phyloP scores from a whole-genome alignment of 2,797 vertebrate genomes.

The Myotis vivesi region DNA sequence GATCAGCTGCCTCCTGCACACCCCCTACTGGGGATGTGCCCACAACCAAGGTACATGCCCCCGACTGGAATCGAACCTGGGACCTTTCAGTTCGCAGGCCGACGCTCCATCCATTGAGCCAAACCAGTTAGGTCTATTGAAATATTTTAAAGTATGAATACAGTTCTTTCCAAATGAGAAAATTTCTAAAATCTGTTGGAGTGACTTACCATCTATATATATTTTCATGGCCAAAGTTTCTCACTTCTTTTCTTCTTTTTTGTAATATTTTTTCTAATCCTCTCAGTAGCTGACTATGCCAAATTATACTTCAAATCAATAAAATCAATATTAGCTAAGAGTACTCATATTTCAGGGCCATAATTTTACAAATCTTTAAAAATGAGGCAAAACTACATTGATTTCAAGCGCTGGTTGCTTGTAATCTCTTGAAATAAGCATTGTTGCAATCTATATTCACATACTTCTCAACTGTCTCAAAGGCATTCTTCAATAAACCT shows the following conservation, averaged over 20 bases:
- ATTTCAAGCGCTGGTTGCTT: neutral
- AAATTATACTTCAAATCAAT: neutral
- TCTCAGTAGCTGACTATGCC: neutral
- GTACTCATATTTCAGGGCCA: neutral
- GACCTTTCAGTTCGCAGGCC: too few species aligned
- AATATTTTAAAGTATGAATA: neutral
- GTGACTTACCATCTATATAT: neutral
- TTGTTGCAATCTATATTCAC: neutral
- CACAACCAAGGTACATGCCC: too few species aligned
- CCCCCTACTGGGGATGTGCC: too few species aligned
- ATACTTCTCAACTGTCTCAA: neutral
- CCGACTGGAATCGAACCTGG: too few species aligned
- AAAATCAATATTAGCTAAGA: neutral
- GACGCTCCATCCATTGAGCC: too few species aligned
- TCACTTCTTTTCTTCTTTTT: neutral
- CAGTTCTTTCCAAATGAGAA: neutral
- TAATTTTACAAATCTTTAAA: neutral
- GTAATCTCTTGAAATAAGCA: neutral
- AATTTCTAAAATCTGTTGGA: neutral
- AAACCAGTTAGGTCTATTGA: neutral
- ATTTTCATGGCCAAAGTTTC: neutral
- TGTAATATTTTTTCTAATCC: neutral
- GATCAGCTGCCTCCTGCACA: too few species aligned
- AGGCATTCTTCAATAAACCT: neutral
- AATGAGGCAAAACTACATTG: neutral